Percentiles rank a stretch among this genome's conserved stretches.
phyloP scores from a whole-genome alignment of 2,113 vertebrate genomes.

The Pan troglodytes region NHGRI_mPanTro3-v2.1_pri NC_072409.2:97764501-97765000 shows the following conservation, averaged over 20 bases:
- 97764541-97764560: not conserved
- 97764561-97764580: not conserved
- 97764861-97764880: not conserved
- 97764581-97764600: not conserved
- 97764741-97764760: not conserved
- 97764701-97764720: not conserved
- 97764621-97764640: not conserved
- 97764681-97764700: not conserved
- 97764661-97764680: slow-evolving; percentile 14
- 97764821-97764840: not conserved
- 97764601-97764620: not conserved
- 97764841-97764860: not conserved
- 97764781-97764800: not conserved
- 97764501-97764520: not conserved
- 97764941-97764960: slow-evolving; percentile 10
- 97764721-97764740: not conserved
- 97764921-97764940: not conserved
- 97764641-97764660: not conserved
- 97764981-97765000: not conserved
- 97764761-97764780: not conserved
- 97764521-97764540: not conserved
- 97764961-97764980: not conserved
- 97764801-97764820: not conserved
- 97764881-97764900: not conserved
- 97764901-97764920: not conserved